These are phyloP conservation scores for Congeria kusceri DNA, from an alignment of 2,888 invertebrate species.

Conservation along the genomic window DNA sequence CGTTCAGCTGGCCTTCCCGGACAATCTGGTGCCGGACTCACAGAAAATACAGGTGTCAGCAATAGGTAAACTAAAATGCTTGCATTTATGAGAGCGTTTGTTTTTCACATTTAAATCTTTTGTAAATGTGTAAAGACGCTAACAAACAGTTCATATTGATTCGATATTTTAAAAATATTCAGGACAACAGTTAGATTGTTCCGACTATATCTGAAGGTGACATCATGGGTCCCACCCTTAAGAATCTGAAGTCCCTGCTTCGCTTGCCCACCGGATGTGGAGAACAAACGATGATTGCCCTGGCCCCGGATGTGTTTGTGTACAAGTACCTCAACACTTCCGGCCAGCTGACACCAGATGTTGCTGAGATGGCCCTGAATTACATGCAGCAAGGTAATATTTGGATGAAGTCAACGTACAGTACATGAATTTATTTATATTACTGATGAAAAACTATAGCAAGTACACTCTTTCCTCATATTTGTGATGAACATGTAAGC, in stretches of 20 bases:
- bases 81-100: too few relatives aligned
- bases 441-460: too few relatives aligned
- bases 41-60: slow-evolving; percentile 88
- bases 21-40: slow-evolving; percentile 88
- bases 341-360: slow-evolving; percentile 89
- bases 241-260: slow-evolving; percentile 91
- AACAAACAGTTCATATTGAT: too few relatives aligned
- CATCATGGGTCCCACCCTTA: slow-evolving; percentile 91
- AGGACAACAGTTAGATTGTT: too few relatives aligned
- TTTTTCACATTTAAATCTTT: too few relatives aligned
- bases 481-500: too few relatives aligned
- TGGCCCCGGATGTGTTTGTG: slow-evolving; percentile 95
- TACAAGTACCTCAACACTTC: slow-evolving; percentile 93
- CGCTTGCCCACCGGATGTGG: slow-evolving; percentile 95
- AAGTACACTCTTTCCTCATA: too few relatives aligned
- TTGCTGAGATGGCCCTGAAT: slow-evolving; percentile 88
- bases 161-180: too few relatives aligned
- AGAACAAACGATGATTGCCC: slow-evolving; percentile 95
- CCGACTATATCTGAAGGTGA: slow-evolving; percentile 87
- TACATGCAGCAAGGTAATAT: slow-evolving; percentile 91
- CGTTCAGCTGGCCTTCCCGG: slow-evolving; percentile 90
- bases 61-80: slow-evolving; percentile 84
- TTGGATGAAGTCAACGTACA: too few relatives aligned
- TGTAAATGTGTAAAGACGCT: too few relatives aligned
- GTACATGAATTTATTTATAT: too few relatives aligned